phyloP scores from a whole-genome alignment of 2,113 vertebrate genomes.

The Sphaerodactylus townsendi region DNA sequence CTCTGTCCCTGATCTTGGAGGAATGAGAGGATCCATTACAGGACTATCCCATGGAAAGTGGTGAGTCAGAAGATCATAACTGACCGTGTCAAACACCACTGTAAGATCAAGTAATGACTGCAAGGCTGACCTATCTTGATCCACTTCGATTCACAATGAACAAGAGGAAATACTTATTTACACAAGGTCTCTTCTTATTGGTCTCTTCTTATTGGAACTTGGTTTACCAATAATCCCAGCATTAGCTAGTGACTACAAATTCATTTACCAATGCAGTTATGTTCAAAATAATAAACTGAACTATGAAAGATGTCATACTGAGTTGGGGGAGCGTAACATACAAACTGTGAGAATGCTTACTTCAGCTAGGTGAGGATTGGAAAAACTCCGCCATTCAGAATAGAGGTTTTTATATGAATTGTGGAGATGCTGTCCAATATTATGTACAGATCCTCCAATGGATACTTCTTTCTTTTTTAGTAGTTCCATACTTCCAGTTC shows the following conservation, averaged over 20 bases:
- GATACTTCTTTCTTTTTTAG: constrained; percentile 53
- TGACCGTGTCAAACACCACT: no score
- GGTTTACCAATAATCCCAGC: background rate
- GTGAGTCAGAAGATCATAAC: no score
- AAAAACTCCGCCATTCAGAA: constrained; percentile 80
- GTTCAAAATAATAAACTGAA: constrained; percentile 12
- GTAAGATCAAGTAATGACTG: no score
- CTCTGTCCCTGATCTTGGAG: no score
- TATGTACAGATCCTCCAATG: background rate
- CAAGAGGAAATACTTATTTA: no score
- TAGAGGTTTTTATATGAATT: constrained; percentile 71
- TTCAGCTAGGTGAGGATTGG: constrained; percentile 77
- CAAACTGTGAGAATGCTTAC: constrained; percentile 67
- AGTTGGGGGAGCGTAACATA: background rate
- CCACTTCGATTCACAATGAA: no score
- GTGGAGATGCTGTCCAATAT: constrained; percentile 51
- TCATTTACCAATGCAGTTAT: background rate
- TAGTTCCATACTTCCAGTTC: constrained; percentile 70
- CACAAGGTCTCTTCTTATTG: no score
- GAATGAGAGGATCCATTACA: no score
- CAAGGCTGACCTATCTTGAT: no score
- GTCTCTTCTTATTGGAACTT: no score
- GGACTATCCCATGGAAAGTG: no score
- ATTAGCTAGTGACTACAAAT: background rate
- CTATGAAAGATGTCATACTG: background rate